phyloP scores from a whole-genome alignment of 2,113 vertebrate species.

The Artemisiospiza belli region DNA sequence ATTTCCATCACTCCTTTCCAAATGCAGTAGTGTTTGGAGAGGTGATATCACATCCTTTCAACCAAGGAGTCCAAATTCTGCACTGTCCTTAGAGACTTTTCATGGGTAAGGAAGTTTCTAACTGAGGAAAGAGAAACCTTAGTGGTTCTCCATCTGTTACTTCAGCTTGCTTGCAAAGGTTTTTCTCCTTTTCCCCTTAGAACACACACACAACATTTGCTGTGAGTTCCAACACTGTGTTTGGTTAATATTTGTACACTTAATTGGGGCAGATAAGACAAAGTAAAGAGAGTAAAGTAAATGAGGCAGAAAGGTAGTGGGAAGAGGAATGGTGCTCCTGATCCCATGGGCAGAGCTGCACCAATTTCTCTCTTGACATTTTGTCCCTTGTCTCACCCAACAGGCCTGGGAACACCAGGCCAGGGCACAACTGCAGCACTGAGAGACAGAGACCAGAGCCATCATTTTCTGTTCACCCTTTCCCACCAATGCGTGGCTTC shows the following conservation, averaged over 20 bases:
- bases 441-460: accelerated
- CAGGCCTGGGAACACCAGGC: background rate
- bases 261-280: background rate
- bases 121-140: background rate
- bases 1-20: background rate
- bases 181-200: background rate
- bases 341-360: background rate
- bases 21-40: background rate
- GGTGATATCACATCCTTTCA: background rate
- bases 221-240: background rate
- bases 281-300: background rate
- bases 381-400: background rate
- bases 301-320: background rate
- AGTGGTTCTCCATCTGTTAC: background rate
- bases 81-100: background rate
- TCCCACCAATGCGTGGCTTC: background rate
- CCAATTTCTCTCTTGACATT: background rate
- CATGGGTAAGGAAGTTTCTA: constrained; percentile 1
- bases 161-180: background rate
- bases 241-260: background rate
- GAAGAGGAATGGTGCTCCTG: background rate
- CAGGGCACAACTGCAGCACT: background rate
- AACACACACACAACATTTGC: background rate
- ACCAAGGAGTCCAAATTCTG: background rate
- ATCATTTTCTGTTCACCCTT: background rate